Evolutionary conservation across 2,113 vertebrate species (phyloP).

Genomic region (Prunella fulvescens): DNA sequence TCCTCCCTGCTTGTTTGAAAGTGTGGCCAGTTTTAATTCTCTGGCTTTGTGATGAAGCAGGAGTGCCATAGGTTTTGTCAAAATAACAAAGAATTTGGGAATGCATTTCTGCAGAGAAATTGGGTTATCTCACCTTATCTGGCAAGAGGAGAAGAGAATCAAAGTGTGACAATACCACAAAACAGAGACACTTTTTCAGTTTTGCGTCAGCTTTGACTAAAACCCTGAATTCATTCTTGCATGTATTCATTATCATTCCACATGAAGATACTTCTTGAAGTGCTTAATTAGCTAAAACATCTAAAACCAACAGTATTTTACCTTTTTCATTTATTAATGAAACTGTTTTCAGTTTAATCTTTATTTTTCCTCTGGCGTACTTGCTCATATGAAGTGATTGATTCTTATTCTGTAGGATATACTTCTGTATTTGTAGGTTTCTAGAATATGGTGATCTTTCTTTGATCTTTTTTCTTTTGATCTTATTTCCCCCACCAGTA

Average conservation of each 20-base stretch:
- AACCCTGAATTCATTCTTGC: not conserved
- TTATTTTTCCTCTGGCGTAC: not conserved
- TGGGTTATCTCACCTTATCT: not conserved
- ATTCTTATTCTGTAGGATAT: not conserved
- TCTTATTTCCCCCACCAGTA: not conserved
- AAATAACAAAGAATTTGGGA: not conserved
- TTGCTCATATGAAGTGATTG: not conserved
- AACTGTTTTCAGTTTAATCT: not conserved
- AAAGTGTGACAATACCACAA: not conserved
- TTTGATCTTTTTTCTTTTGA: constrained; percentile 21
- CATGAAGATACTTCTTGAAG: not conserved
- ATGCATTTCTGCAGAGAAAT: not conserved
- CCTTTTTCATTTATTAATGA: not conserved
- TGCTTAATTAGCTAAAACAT: not conserved
- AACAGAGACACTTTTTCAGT: not conserved
- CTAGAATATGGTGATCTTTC: not conserved
- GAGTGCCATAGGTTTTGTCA: not conserved
- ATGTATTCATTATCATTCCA: not conserved
- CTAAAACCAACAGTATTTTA: not conserved
- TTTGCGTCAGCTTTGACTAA: not conserved
- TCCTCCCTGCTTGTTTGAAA: not conserved
- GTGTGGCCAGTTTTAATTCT: not conserved
- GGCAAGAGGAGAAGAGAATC: not conserved
- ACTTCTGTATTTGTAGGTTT: not conserved
- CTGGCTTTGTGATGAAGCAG: not conserved